Conservation (phyloP, 2,888 invertebrate species). For the Protodeltote pygarga region DNA sequence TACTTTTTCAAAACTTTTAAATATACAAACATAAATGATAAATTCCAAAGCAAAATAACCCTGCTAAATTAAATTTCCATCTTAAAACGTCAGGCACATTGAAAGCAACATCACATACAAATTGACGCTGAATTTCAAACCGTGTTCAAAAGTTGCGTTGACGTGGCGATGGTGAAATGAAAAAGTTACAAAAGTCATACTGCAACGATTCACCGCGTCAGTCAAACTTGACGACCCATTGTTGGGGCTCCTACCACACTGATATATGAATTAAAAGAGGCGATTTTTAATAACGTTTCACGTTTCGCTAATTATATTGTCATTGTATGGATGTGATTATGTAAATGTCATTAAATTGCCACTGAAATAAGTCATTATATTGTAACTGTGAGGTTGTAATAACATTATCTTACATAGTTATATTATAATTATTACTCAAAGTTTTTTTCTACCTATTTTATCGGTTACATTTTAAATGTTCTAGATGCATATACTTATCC, state of each 20-base stretch:
- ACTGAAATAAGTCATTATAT: too few relatives aligned
- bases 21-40: slow-evolving; percentile 5
- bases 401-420: too few relatives aligned
- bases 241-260: slow-evolving; percentile 24
- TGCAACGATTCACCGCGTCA: slow-evolving; percentile 44
- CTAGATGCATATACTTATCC: too few relatives aligned
- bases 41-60: slow-evolving; percentile 23
- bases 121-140: slow-evolving; percentile 48
- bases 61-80: slow-evolving; percentile 30
- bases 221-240: slow-evolving; percentile 50
- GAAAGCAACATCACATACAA: slow-evolving; percentile 38
- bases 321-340: too few relatives aligned
- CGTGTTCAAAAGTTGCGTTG: slow-evolving; percentile 41
- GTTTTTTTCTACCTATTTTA: too few relatives aligned
- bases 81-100: slow-evolving; percentile 35
- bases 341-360: too few relatives aligned
- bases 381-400: too few relatives aligned
- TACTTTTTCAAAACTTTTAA: background rate
- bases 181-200: slow-evolving; percentile 46
- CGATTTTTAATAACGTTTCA: slow-evolving; percentile 8
- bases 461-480: too few relatives aligned
- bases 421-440: too few relatives aligned
- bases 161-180: slow-evolving; percentile 34
- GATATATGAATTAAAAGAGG: slow-evolving; percentile 6
- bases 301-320: background rate